These are phyloP conservation scores for Leptopilina myrica DNA, from an alignment of 2,888 invertebrate genomes.

Conservation along the genomic window DNA sequence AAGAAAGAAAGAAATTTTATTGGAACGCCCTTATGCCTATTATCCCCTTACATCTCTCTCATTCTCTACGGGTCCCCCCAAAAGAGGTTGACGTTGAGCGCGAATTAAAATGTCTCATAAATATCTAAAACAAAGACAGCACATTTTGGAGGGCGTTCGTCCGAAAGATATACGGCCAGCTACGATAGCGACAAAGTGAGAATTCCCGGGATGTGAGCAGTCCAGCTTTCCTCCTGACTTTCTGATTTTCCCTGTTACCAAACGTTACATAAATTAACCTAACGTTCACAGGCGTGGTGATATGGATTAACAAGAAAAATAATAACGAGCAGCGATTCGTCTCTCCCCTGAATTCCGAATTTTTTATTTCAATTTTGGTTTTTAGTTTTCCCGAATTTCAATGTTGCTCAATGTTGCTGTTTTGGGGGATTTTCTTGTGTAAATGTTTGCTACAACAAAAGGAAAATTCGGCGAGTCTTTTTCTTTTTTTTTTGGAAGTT, in stretches of 20 bases:
- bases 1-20: slow-evolving; percentile 64
- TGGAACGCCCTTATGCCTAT: slow-evolving; percentile 74
- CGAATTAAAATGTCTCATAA: slow-evolving; percentile 77
- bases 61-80: slow-evolving; percentile 57
- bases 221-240: slow-evolving; percentile 36
- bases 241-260: slow-evolving; percentile 36
- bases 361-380: neutral
- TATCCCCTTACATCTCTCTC: slow-evolving; percentile 65
- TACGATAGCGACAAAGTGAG: slow-evolving; percentile 61
- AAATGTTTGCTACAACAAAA: neutral
- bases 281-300: slow-evolving; percentile 39
- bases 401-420: neutral
- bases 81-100: slow-evolving; percentile 71
- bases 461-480: neutral
- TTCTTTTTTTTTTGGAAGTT: neutral
- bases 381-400: neutral
- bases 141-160: slow-evolving; percentile 75
- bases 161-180: slow-evolving; percentile 74
- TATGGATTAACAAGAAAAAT: slow-evolving; percentile 37
- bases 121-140: slow-evolving; percentile 77
- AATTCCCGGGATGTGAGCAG: slow-evolving; percentile 52
- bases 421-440: neutral
- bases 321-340: slow-evolving; percentile 28
- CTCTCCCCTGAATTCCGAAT: neutral
- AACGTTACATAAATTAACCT: slow-evolving; percentile 41